phyloP scores from a whole-genome alignment of 1,140 invertebrate genomes.

The Drosophila gunungcola region DNA sequence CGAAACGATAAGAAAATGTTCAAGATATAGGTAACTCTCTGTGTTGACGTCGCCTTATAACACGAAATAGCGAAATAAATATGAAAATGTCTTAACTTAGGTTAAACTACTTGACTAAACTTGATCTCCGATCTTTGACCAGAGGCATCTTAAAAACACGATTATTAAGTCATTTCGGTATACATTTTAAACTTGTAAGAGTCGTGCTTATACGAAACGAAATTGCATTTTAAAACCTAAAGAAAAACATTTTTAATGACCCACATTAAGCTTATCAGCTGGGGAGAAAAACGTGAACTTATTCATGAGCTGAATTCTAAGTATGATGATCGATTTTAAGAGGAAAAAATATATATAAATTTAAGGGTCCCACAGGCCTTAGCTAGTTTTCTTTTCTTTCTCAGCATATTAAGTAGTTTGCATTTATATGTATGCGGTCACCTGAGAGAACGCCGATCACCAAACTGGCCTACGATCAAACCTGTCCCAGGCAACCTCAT shows the following conservation, averaged over 20 bases:
- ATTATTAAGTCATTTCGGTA: constrained; percentile 38
- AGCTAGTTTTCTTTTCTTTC: constrained; percentile 46
- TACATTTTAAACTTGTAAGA: constrained; percentile 1
- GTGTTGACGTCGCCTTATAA: neutral
- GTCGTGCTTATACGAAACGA: constrained; percentile 27
- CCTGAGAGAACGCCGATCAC: constrained; percentile 22
- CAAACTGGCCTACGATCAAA: constrained; percentile 50
- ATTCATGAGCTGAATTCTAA: constrained; percentile 60
- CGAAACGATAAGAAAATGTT: constrained; percentile 37
- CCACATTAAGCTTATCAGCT: constrained; percentile 70
- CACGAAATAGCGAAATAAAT: neutral
- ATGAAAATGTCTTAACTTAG: constrained; percentile 13
- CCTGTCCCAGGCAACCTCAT: constrained; percentile 63
- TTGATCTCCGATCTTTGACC: constrained; percentile 25
- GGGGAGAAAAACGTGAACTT: constrained; percentile 54
- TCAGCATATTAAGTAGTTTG: constrained; percentile 61
- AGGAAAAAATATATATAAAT: constrained; percentile 9
- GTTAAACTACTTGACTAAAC: constrained; percentile 14
- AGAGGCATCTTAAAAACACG: constrained; percentile 2
- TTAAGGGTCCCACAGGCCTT: constrained; percentile 23
- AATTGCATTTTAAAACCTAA: constrained; percentile 58
- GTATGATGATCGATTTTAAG: constrained; percentile 35
- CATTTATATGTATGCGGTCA: constrained; percentile 46
- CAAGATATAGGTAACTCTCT: neutral
- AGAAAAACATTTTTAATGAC: constrained; percentile 62